Percentiles rank a stretch among this genome's conserved stretches.
These are phyloP conservation scores for Platichthys stellatus DNA, from an alignment of 2,113 vertebrate species.

Conservation along the genomic window DNA sequence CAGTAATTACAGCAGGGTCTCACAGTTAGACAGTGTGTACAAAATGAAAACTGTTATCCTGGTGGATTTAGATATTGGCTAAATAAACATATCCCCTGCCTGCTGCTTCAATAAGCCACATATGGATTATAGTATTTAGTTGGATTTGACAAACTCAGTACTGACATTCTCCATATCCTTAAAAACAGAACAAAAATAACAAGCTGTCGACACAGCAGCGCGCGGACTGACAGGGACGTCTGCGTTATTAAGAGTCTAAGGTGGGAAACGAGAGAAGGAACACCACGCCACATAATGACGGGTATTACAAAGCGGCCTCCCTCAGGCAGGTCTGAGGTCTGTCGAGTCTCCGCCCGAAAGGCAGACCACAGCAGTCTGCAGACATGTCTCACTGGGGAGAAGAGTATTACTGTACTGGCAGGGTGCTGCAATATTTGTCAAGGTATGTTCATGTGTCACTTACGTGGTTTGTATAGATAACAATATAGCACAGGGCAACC, in stretches of 20 bases:
- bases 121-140: constrained; percentile 41
- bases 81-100: constrained; percentile 19
- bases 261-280: constrained; percentile 62
- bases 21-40: constrained; percentile 19
- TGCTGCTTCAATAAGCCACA: constrained; percentile 20
- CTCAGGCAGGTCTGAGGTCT: constrained; percentile 67
- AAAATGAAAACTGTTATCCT: constrained; percentile 41
- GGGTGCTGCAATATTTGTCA: constrained; percentile 41
- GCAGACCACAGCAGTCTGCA: constrained; percentile 37
- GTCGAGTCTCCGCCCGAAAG: constrained; percentile 55
- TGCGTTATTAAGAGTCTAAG: constrained; percentile 56
- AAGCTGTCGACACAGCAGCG: constrained; percentile 30
- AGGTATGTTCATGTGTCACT: constrained; percentile 45
- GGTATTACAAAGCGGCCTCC: constrained; percentile 64
- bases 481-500: neutral
- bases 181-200: constrained; percentile 55
- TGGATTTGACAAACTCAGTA: constrained; percentile 41
- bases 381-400: constrained; percentile 8
- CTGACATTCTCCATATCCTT: constrained; percentile 57
- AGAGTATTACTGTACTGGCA: constrained; percentile 17
- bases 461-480: constrained; percentile 21
- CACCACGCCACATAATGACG: constrained; percentile 67
- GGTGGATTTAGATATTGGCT: constrained; percentile 30
- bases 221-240: constrained; percentile 51
- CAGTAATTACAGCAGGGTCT: constrained; percentile 40